Evolutionary conservation across 2,888 invertebrate genomes (phyloP), one percentile per base, ranked within the genome.

Genomic region (Pammene fasciana): DNA sequence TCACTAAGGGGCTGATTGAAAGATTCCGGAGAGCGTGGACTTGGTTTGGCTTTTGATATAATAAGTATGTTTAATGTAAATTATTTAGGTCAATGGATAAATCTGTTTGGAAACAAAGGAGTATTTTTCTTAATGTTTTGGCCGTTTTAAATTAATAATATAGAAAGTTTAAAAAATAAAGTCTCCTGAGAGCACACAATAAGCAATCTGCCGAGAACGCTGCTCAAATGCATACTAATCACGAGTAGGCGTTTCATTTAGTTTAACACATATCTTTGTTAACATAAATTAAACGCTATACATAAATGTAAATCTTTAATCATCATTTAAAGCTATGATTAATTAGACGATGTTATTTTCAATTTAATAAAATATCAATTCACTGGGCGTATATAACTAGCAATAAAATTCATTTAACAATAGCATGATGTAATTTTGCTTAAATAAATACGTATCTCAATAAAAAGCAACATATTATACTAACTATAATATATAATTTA

Each of bases 151-250:
- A 26, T 26, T 26, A 26, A 4, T 26, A 26, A 26, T 26, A 26
- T 26, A 26, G 4, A 26, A 26, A 26, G 26, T 26, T 26, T 26
- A 26, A 26, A 26, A 26, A 26, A 26, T 26, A 26, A 26, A 26
- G 26, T 26, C 57, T 66, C 70, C 61, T 70, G 16, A 48, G 2
- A 16, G 18, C 13, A 45, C 50, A 52, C 41, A 46, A 36, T 70
- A 73, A 62, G 73, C 74, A 70, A 67, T 70, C 46, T 8, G 77
- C 80, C 81, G 26, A 85, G 83, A 85, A 84, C 84, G 86, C 84
- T 83, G 81, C 77, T 74, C 73, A 79, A 85, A 82, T 48, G 13
- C 36, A 84, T 83, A 85, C 85, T 81, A 48, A 10, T 41, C 1
- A 16, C 13, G 9, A 48, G 50, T 38, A 65, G 68, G 64, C 68